Base-by-base conservation (phyloP, 2,113 vertebrate genomes). In the Tachysurus vachellii region DNA sequence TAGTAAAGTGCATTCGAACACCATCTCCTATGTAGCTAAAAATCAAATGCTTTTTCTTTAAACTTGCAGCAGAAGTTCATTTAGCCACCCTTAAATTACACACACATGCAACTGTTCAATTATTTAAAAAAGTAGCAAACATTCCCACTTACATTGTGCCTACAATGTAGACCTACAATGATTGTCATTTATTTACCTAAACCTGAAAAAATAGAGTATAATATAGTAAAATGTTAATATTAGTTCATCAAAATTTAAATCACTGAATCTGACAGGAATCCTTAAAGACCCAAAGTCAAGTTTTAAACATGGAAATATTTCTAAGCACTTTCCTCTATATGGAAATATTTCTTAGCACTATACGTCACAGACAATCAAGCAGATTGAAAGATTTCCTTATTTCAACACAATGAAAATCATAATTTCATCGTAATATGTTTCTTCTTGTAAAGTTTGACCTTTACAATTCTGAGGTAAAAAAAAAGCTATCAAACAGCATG, bases 61-160 rank as follows among this genome's bases (percentile, higher is more conserved):
- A 61, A 80, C 79, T 81, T 81, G 47, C 86, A 87, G 86, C 86
- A 87, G 86, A 3, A 75, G 56, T 82, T 87, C 85, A 87, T 87
- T 87, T 75, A 87, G 85, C 66, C 26, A 73, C 4, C 7, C 11
- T 75, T 3, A 47, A 36, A 57, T 28, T 28, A 44, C 13, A 70
- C 19, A 53, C 59, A n/a, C 23, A 11, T 85, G 42, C 10, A 66
- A 66, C 59, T 53, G n/a, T 12, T 47, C 14, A 28, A 31, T 17
- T 50, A 53, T 36, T 36, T 16, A 36, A 62, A 85, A 85, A 66
- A 79, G 50, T 44, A 42, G 56, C 56, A 87, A 87, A 82, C 86
- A 87, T 87, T 80, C 42, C 80, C 82, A 26, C 11, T 62, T 31
- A 26, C 56, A 87, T 82, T 82, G 86, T 87, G 86, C 56, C 64